These are phyloP conservation scores for Ptychodera flava DNA, from an alignment of 35 echinoderm and acorn worm species.

Conservation along the genomic window DNA sequence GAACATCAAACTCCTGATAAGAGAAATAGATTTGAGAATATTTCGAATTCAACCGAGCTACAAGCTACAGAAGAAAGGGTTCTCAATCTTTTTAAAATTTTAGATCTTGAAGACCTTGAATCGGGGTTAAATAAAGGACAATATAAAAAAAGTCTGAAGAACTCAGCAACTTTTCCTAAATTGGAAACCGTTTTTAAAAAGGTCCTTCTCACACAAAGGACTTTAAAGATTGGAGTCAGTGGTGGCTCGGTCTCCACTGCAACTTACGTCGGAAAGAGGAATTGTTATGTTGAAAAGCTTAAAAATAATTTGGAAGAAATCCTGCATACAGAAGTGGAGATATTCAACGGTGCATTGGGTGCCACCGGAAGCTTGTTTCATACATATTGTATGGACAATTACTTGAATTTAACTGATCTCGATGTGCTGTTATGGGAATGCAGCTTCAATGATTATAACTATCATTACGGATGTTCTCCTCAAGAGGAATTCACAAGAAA, in stretches of 20 bases:
- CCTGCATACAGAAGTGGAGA: background rate
- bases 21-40: too few relatives aligned
- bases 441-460: background rate
- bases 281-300: background rate
- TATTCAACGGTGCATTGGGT: background rate
- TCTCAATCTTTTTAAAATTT: too few relatives aligned
- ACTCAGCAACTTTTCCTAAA: too few relatives aligned
- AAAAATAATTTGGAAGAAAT: background rate
- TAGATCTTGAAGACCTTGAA: too few relatives aligned
- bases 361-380: background rate
- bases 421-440: background rate
- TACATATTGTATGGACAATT: background rate
- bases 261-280: background rate
- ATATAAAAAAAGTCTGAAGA: too few relatives aligned
- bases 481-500: background rate
- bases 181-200: background rate
- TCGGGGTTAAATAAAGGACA: too few relatives aligned
- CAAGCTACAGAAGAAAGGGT: too few relatives aligned
- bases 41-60: too few relatives aligned
- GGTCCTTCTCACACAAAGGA: background rate
- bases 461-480: background rate
- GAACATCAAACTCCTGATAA: too few relatives aligned
- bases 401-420: background rate
- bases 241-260: background rate
- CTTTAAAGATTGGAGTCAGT: background rate